phyloP scores from a whole-genome alignment of 2,888 invertebrate genomes.

The Crematogaster levior region DNA sequence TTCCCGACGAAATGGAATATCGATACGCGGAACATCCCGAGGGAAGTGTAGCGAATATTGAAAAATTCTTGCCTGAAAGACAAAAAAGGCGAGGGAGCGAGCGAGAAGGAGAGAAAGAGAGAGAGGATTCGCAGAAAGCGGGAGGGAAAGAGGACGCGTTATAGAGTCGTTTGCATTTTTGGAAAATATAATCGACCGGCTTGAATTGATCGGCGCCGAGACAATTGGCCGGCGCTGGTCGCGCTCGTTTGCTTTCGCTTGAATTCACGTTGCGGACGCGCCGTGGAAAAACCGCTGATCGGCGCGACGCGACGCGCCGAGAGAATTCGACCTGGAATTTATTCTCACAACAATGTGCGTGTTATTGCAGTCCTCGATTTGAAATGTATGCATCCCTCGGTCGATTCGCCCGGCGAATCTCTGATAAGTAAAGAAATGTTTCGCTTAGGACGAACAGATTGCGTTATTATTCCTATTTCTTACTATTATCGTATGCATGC shows the following conservation, averaged over 20 bases:
- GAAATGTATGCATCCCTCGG: conserved; percentile 64
- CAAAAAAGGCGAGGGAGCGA: conserved; percentile 52
- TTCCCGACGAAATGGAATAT: conserved; percentile 73
- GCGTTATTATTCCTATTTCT: not conserved
- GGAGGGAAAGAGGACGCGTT: not conserved
- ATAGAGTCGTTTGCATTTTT: conserved; percentile 65
- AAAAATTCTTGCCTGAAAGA: conserved; percentile 71
- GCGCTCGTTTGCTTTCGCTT: conserved; percentile 55
- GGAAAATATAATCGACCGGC: conserved; percentile 62
- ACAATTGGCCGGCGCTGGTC: conserved; percentile 54
- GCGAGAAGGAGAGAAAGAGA: not conserved
- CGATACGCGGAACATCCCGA: conserved; percentile 71
- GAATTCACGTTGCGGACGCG: conserved; percentile 46
- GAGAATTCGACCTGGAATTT: conserved; percentile 59
- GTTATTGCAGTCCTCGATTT: conserved; percentile 65
- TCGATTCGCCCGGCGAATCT: conserved; percentile 11
- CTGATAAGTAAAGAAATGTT: not conserved
- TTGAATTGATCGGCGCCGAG: conserved; percentile 55
- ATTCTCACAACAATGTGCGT: conserved; percentile 68
- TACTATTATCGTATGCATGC: not conserved
- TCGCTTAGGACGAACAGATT: not conserved
- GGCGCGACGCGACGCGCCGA: conserved; percentile 21
- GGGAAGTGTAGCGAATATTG: conserved; percentile 75
- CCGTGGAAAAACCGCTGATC: conserved; percentile 56
- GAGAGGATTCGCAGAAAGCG: not conserved